phyloP scores from a whole-genome alignment of 2,888 invertebrate genomes.

The Eulithis testata region DNA sequence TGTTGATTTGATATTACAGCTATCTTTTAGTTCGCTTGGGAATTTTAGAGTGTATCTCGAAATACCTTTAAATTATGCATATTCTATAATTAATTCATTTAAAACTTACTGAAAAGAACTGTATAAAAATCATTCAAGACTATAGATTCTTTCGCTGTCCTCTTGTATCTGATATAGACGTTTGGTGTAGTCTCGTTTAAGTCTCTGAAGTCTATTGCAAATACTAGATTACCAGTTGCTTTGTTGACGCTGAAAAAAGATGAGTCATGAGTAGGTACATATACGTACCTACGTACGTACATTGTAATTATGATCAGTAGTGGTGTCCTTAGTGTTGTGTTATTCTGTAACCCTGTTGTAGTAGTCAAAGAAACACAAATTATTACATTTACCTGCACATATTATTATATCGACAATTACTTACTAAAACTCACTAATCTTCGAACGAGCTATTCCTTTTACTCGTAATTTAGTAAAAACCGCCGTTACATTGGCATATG shows the following conservation, averaged over 20 bases:
- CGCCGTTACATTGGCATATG: constrained; percentile 14
- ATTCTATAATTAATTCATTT: background rate
- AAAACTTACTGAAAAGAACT: constrained; percentile 21
- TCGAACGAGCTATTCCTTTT: constrained; percentile 18
- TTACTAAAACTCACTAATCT: constrained; percentile 30
- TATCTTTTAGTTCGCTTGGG: too few relatives aligned
- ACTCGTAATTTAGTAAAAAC: constrained; percentile 3
- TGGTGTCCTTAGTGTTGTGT: background rate
- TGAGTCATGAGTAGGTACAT: background rate
- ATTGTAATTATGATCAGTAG: background rate
- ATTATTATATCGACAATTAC: background rate
- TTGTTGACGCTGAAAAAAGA: constrained; percentile 38
- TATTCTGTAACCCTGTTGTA: too few relatives aligned
- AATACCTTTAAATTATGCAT: too few relatives aligned
- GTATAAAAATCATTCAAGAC: constrained; percentile 24
- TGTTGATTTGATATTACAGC: too few relatives aligned
- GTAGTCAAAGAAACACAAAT: too few relatives aligned
- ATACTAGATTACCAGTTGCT: constrained; percentile 21
- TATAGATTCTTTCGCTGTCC: constrained; percentile 30
- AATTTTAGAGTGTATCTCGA: too few relatives aligned
- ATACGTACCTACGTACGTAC: too few relatives aligned
- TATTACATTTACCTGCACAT: too few relatives aligned
- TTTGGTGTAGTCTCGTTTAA: constrained; percentile 24
- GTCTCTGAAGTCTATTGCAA: constrained; percentile 20
- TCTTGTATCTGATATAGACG: constrained; percentile 19